Evolutionary conservation across 2,888 invertebrate species (phyloP).

Genomic region (Drosophila leonis): DNA sequence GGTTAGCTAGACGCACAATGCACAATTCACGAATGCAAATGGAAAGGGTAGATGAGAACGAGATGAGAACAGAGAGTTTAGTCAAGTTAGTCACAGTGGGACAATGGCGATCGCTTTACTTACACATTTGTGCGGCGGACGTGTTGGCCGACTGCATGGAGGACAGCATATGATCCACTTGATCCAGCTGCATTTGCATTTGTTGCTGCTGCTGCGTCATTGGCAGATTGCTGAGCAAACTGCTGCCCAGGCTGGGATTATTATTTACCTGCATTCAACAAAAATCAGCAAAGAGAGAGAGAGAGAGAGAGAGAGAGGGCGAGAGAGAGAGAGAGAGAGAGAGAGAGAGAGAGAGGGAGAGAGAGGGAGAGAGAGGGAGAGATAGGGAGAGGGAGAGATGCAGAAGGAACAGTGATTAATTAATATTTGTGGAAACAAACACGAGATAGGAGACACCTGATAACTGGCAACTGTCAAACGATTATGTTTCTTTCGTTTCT

Average conservation of each 20-base stretch:
- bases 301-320: background rate
- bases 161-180: slow-evolving; percentile 55
- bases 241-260: slow-evolving; percentile 46
- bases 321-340: no score
- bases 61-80: slow-evolving; percentile 19
- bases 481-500: no score
- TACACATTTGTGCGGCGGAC: slow-evolving; percentile 67
- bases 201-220: slow-evolving; percentile 44
- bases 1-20: slow-evolving; percentile 48
- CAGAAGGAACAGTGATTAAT: background rate
- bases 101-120: slow-evolving; percentile 36
- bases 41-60: background rate
- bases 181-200: slow-evolving; percentile 53
- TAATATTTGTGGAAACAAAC: no score
- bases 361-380: background rate
- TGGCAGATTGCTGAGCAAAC: slow-evolving; percentile 59
- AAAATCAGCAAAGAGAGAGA: background rate
- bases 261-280: slow-evolving; percentile 72
- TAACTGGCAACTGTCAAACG: background rate
- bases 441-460: background rate
- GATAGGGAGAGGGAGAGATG: background rate
- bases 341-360: background rate
- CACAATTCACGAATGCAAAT: slow-evolving; percentile 10
- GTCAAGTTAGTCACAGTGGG: slow-evolving; percentile 8
- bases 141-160: slow-evolving; percentile 42